These are phyloP conservation scores for Gallinago undulata DNA, from an alignment of 2,113 vertebrate species.

Conservation along the genomic window DNA sequence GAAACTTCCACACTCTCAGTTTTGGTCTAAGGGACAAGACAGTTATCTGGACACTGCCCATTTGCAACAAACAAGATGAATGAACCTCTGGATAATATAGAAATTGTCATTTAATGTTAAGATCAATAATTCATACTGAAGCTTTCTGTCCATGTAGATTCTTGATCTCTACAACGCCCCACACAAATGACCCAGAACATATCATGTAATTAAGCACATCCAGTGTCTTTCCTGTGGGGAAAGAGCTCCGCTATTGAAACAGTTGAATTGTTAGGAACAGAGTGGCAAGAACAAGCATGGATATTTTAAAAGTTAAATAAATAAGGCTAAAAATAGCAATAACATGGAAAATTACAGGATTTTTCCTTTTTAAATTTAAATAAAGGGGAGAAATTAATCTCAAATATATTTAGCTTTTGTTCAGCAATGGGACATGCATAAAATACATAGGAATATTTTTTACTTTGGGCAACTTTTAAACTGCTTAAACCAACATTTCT, in stretches of 20 bases:
- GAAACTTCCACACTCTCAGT: background rate
- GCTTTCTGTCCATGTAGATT: background rate
- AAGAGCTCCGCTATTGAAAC: background rate
- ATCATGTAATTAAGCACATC: background rate
- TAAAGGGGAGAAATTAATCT: background rate
- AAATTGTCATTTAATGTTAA: background rate
- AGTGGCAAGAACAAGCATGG: background rate
- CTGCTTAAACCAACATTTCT: background rate
- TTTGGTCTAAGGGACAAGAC: background rate
- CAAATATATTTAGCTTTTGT: background rate
- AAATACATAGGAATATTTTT: background rate
- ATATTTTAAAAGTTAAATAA: background rate
- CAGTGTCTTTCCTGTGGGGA: background rate
- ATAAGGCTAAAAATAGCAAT: background rate
- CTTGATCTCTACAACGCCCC: background rate
- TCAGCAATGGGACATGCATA: background rate
- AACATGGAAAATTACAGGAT: background rate
- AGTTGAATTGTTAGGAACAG: background rate
- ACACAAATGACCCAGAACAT: background rate
- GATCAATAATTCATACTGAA: background rate
- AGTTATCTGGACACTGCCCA: background rate
- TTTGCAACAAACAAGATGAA: background rate
- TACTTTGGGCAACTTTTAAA: background rate
- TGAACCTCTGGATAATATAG: background rate
- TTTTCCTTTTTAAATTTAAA: background rate